phyloP scores from a whole-genome alignment of 2,888 invertebrate genomes.

The Ceramica pisi region DNA sequence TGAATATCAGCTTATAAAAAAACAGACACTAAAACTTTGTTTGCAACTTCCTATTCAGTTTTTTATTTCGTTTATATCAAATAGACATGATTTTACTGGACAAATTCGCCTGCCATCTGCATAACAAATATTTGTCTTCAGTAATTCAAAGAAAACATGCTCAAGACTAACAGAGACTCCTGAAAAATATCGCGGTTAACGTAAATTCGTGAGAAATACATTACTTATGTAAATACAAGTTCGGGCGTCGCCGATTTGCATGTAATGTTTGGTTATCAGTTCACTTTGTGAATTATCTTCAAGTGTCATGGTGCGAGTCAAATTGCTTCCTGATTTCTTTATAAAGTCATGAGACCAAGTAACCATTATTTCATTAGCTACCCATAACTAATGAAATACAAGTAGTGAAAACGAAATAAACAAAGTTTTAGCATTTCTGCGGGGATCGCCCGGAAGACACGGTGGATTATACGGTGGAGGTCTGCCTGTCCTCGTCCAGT shows the following conservation, averaged over 20 bases:
- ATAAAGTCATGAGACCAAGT: not conserved
- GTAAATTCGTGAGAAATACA: conserved; percentile 31
- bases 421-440: too few relatives aligned
- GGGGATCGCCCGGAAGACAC: too few relatives aligned
- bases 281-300: conserved; percentile 10
- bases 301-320: not conserved
- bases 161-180: not conserved
- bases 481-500: too few relatives aligned
- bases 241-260: conserved; percentile 28
- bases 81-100: not conserved
- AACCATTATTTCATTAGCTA: too few relatives aligned
- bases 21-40: not conserved
- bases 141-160: conserved; percentile 8
- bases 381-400: too few relatives aligned
- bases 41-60: not conserved
- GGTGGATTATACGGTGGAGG: too few relatives aligned
- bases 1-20: not conserved
- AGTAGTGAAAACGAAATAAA: too few relatives aligned
- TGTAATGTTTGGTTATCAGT: conserved; percentile 16
- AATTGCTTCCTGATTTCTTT: not conserved
- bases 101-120: not conserved
- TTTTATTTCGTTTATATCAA: not conserved
- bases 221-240: conserved; percentile 33
- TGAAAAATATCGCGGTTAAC: not conserved
- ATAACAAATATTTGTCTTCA: not conserved